phyloP scores from a whole-genome alignment of 2,113 vertebrate species.

The Chaetops frenatus region DNA sequence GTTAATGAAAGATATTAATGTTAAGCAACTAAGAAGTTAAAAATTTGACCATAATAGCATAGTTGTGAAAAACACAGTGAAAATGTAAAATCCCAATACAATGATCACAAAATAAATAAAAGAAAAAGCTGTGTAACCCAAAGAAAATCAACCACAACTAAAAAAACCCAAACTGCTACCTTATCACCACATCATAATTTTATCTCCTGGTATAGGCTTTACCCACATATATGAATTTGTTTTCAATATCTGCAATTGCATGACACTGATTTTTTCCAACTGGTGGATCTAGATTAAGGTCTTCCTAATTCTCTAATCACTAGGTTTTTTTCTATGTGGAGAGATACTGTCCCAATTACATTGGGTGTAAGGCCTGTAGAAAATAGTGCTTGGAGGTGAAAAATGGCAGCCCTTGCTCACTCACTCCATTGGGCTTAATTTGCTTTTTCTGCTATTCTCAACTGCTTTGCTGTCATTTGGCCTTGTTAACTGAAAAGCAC shows the following conservation, averaged over 20 bases:
- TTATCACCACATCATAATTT: background rate
- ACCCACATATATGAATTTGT: fast-evolving
- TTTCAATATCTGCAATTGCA: background rate
- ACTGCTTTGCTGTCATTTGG: background rate
- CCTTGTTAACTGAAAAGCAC: background rate
- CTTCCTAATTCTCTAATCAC: background rate
- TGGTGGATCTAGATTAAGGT: background rate
- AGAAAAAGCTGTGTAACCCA: background rate
- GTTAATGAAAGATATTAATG: background rate
- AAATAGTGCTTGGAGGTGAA: background rate
- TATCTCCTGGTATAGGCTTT: background rate
- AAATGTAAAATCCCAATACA: background rate
- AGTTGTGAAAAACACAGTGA: background rate
- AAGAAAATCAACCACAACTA: background rate
- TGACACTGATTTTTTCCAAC: background rate
- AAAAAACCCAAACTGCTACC: background rate
- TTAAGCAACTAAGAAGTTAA: background rate
- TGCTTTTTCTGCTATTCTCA: background rate
- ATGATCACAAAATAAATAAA: background rate
- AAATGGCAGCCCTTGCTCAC: background rate
- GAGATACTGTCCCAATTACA: background rate
- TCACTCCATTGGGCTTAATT: background rate
- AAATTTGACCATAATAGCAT: background rate
- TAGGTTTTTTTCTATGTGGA: background rate
- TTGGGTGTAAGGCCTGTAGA: background rate